Conservation (phyloP, 2,888 invertebrate genomes). For the Ormyrus rosae region DNA sequence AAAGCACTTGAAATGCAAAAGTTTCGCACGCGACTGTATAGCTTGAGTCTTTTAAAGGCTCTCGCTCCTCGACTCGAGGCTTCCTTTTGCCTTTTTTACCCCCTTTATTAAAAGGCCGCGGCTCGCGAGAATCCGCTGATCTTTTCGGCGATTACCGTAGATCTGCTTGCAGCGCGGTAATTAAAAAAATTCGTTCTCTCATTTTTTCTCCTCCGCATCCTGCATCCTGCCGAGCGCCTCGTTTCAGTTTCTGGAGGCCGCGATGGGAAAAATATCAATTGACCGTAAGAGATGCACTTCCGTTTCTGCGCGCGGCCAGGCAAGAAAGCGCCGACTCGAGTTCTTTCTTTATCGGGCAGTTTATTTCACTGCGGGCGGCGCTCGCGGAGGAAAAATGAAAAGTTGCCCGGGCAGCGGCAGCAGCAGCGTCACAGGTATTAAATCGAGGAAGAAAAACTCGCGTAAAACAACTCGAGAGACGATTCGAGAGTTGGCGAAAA, state of each 20-base stretch:
- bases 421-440: conserved; percentile 19
- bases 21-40: conserved; percentile 26
- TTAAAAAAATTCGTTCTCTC: conserved; percentile 49
- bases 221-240: not conserved
- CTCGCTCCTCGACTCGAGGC: not conserved
- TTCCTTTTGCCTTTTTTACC: conserved; percentile 21
- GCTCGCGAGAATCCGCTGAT: conserved; percentile 47
- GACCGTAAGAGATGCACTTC: conserved; percentile 5
- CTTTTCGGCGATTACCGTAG: conserved; percentile 53
- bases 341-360: conserved; percentile 15
- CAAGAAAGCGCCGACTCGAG: not conserved
- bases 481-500: not conserved
- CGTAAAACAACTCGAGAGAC: conserved; percentile 16
- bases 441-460: conserved; percentile 40
- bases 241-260: conserved; percentile 8
- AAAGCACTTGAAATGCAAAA: conserved; percentile 27
- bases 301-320: not conserved
- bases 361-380: not conserved
- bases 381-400: conserved; percentile 33
- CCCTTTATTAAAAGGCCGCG: conserved; percentile 51
- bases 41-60: conserved; percentile 39
- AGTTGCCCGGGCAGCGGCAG: conserved; percentile 6
- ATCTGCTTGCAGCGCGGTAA: conserved; percentile 41
- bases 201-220: not conserved
- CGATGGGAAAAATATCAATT: conserved; percentile 46